Evolutionary conservation across 2,113 vertebrate species (phyloP).

Genomic region (Strix aluco): DNA sequence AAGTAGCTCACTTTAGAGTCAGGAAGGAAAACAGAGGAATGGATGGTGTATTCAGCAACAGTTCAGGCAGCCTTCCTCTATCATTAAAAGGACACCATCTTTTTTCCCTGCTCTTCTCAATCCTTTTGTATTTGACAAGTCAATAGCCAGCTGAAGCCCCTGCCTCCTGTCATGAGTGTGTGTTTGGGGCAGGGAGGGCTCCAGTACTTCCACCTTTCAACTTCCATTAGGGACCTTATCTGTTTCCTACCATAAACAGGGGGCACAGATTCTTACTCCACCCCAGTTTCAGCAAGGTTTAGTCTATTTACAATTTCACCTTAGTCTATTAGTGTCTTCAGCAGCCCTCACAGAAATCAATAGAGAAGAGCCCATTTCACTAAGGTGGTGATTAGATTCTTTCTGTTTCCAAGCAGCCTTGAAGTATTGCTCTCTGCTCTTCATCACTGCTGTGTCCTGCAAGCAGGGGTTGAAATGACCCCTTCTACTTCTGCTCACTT

Average conservation of each 20-base stretch:
- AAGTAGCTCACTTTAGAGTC: neutral
- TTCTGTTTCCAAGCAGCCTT: neutral
- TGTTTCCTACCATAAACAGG: neutral
- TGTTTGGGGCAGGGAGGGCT: neutral
- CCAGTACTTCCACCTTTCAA: neutral
- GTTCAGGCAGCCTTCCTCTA: neutral
- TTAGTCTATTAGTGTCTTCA: neutral
- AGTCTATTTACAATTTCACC: neutral
- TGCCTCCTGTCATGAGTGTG: fast-evolving
- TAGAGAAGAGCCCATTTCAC: neutral
- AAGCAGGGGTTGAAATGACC: neutral
- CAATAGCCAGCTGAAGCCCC: neutral
- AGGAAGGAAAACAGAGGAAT: neutral
- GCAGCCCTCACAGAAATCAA: neutral
- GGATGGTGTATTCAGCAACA: neutral
- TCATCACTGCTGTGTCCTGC: neutral
- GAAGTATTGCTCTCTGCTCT: neutral
- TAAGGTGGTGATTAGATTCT: neutral
- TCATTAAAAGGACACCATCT: neutral
- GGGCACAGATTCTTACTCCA: neutral
- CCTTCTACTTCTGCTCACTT: neutral
- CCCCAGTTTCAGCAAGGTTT: neutral
- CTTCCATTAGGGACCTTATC: neutral
- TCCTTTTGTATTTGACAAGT: neutral
- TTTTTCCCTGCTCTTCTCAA: neutral